Conservation (phyloP, 2,888 invertebrate genomes). For the Unio delphinus region DNA sequence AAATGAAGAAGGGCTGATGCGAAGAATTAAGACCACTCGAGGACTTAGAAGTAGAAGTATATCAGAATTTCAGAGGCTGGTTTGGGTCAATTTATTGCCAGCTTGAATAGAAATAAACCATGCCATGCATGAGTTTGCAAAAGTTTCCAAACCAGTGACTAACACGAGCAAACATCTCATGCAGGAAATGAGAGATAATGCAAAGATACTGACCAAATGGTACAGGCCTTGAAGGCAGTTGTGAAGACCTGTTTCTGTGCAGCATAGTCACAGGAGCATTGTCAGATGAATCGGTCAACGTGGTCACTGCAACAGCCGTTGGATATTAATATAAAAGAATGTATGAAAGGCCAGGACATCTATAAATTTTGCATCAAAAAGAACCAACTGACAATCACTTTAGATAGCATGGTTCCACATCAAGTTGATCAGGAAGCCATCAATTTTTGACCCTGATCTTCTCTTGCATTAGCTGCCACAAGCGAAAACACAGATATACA, state of each 20-base stretch:
- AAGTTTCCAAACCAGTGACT: constrained; percentile 11
- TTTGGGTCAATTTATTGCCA: constrained; percentile 24
- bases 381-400: constrained; percentile 16
- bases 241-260: constrained; percentile 11
- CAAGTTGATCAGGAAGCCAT: constrained; percentile 12
- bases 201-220: constrained; percentile 10
- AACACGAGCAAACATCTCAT: constrained; percentile 21
- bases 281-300: constrained; percentile 9
- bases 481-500: no score
- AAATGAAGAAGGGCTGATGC: constrained; percentile 33
- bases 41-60: constrained; percentile 24
- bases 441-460: no score
- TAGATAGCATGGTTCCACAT: constrained; percentile 10
- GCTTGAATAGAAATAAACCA: constrained; percentile 23
- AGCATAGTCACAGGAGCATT: constrained; percentile 6
- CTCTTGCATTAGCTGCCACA: constrained; percentile 6
- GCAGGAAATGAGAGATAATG: constrained; percentile 14
- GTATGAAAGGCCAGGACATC: constrained; percentile 22
- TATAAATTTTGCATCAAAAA: constrained; percentile 13
- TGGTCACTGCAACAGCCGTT: constrained; percentile 17
- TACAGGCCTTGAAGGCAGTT: neutral
- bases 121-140: constrained; percentile 20
- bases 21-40: constrained; percentile 25
- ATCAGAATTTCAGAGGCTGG: constrained; percentile 9
- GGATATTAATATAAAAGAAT: constrained; percentile 17